phyloP scores from a whole-genome alignment of 2,888 invertebrate species.

The Cheilosia impressa region DNA sequence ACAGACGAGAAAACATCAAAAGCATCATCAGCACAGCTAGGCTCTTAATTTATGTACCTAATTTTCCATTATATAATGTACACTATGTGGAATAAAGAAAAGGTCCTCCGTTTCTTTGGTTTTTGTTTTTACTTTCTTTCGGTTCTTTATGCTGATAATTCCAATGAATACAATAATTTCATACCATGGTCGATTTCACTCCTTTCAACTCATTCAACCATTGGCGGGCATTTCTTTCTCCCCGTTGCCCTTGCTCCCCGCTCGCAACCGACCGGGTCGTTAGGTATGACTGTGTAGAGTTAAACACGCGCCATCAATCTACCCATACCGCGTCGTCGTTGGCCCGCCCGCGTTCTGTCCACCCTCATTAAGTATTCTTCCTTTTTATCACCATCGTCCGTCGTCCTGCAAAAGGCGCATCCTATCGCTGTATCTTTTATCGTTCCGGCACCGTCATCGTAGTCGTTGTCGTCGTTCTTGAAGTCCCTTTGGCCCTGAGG shows the following conservation, averaged over 20 bases:
- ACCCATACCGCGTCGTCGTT: conserved; percentile 13
- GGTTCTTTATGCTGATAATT: conserved; percentile 29
- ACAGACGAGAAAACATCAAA: conserved; percentile 16
- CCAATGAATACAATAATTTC: conserved; percentile 55
- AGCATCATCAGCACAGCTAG: conserved; percentile 3
- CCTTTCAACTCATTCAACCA: conserved; percentile 51
- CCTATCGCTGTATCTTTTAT: conserved; percentile 42
- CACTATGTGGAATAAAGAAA: neutral
- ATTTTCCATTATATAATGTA: neutral
- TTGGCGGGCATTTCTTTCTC: conserved; percentile 41
- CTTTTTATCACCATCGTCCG: conserved; percentile 59
- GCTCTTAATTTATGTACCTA: neutral
- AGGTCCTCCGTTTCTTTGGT: neutral
- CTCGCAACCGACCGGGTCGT: neutral
- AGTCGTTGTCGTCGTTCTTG: conserved; percentile 1
- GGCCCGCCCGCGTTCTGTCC: conserved; percentile 22
- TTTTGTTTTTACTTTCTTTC: conserved; percentile 1
- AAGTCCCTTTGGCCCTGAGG: conserved; percentile 11
- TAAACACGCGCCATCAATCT: conserved; percentile 66
- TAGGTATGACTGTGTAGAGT: conserved; percentile 17
- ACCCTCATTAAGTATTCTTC: conserved; percentile 63
- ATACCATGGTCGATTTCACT: conserved; percentile 59
- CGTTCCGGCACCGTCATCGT: conserved; percentile 16
- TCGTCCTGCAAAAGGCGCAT: conserved; percentile 37
- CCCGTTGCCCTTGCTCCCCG: neutral